phyloP scores from a whole-genome alignment of 2,888 invertebrate species.

The Priocnemis perturbator region DNA sequence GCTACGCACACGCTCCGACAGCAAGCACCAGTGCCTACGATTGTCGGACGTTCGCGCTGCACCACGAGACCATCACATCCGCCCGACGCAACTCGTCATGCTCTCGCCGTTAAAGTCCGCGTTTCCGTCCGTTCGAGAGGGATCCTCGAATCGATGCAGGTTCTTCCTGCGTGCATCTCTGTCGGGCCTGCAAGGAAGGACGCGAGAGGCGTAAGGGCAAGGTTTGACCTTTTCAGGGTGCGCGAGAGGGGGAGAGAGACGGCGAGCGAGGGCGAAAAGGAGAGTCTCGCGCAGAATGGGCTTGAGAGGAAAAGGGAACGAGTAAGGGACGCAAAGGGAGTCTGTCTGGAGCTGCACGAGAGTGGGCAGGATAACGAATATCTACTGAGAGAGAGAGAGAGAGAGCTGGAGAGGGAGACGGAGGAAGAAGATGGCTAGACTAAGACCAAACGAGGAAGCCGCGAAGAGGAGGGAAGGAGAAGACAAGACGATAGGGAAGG shows the following conservation, averaged over 20 bases:
- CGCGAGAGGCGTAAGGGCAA: conserved; percentile 31
- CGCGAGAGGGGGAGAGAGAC: background rate
- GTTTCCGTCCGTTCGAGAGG: too few species aligned
- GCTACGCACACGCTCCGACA: too few species aligned
- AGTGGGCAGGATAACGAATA: conserved; percentile 6
- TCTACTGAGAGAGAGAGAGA: background rate
- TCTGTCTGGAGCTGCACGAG: background rate
- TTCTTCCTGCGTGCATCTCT: background rate
- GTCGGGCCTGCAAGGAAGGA: conserved; percentile 1
- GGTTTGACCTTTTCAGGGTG: conserved; percentile 42
- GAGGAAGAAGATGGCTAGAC: background rate
- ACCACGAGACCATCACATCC: too few species aligned
- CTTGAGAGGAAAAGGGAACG: too few species aligned
- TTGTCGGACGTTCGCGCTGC: too few species aligned
- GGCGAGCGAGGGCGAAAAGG: too few species aligned
- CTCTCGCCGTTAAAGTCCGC: too few species aligned
- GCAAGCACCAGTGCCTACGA: too few species aligned
- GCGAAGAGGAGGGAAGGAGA: background rate
- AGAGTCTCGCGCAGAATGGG: too few species aligned
- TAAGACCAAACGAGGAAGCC: conserved; percentile 2
- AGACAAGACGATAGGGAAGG: background rate
- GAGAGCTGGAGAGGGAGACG: background rate
- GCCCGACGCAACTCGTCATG: too few species aligned
- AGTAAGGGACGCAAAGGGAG: conserved; percentile 14
- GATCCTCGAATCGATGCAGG: conserved; percentile 26